Base-by-base conservation (phyloP, 2,113 vertebrate genomes). In the Chunga burmeisteri region DNA sequence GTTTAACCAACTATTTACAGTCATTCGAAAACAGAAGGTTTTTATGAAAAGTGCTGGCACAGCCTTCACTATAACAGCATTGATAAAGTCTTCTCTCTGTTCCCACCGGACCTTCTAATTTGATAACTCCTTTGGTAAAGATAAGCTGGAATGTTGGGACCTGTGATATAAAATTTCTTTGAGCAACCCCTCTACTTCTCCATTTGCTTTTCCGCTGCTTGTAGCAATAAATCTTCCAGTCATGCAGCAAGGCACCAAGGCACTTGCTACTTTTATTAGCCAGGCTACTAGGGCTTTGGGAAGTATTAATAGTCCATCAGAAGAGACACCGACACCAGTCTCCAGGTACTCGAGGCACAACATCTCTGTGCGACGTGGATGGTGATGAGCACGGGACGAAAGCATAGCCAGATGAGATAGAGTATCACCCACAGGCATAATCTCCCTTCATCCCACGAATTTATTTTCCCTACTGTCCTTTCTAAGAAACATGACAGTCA, bases 211-310 rank as follows among this genome's bases (percentile, higher is more conserved):
- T 85, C 72, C 77, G 71, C 94, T 92, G 94, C 88, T 95, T 74
- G 63, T 83, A 97, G 93, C 80, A 90, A 97, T 94, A 97, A 96
- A 96, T 96, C 95, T 96, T 91, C 32, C 80, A 88, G 63, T 38
- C 71, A 19, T 50, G 61, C 53, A 89, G 87, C 59, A 8, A 82
- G 81, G 74, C 90, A 95, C 70, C 34, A n/a, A 68, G 85, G 82
- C 68, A 88, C 93, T 88, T 91, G 42, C 46, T 95, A 86, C 83
- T 96, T 96, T 95, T 97, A 97, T 96, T 77, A 86, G 58, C 65
- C 30, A 90, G 86, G 92, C 58, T 95, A 65, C 70, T 9, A 94
- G 68, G 49, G 91, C 80, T 95, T 94, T 93, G 91, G 82, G 89
- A 92, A 82, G 56, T 70, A 96, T 97, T 96, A 96, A 93, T 7